Conservation (phyloP, 2,113 vertebrate species). For the Rhabdomys dilectus region DNA sequence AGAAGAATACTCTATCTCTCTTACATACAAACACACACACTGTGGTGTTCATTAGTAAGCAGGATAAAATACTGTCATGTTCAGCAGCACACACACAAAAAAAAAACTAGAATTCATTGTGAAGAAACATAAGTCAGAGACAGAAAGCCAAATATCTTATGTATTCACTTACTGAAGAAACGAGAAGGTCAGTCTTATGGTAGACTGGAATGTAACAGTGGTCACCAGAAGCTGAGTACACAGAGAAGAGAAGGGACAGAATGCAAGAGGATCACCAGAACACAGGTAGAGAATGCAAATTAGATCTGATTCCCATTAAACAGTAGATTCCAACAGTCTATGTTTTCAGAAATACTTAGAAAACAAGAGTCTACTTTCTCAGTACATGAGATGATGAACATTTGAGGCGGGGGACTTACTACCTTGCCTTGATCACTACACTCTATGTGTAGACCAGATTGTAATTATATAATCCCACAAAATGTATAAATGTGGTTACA, state of each 20-base stretch:
- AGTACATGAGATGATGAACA: not conserved
- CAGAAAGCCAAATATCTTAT: not conserved
- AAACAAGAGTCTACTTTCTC: not conserved
- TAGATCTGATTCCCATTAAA: not conserved
- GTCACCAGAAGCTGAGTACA: not conserved
- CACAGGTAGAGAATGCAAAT: not conserved
- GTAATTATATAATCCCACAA: not conserved
- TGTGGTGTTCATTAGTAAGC: not conserved
- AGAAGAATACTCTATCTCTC: not conserved
- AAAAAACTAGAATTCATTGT: not conserved
- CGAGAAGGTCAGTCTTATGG: not conserved
- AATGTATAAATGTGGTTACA: not conserved
- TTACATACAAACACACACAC: not conserved
- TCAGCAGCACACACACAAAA: too few relatives aligned
- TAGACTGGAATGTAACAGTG: not conserved
- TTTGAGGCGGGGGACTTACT: not conserved
- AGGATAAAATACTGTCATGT: not conserved
- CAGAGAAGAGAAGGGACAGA: not conserved
- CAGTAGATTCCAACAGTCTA: too few relatives aligned
- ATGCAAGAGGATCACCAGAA: not conserved
- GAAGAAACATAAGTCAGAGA: not conserved
- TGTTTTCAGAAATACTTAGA: not conserved
- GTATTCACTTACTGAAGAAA: not conserved
- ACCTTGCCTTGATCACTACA: not conserved
- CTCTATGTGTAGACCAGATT: not conserved